Conservation (phyloP, 2,888 invertebrate genomes). For the Lithophane semibrunnea region DNA sequence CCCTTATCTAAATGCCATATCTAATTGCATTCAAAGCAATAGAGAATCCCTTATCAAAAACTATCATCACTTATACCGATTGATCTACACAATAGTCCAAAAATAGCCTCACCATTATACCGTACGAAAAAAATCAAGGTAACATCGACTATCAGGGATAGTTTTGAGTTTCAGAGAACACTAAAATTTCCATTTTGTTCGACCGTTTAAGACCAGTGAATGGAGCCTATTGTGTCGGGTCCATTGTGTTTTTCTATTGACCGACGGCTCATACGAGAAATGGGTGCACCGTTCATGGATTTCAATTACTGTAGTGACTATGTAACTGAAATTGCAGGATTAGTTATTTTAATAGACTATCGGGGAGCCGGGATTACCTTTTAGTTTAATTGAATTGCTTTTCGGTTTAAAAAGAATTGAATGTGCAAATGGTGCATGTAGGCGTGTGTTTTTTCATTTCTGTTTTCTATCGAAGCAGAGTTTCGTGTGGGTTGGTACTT, state of each 20-base stretch:
- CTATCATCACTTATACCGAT: background rate
- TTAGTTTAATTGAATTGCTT: slow-evolving; percentile 62
- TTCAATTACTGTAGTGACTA: slow-evolving; percentile 84
- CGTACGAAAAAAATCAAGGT: slow-evolving; percentile 73
- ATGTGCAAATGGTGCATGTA: slow-evolving; percentile 22
- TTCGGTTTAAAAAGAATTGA: slow-evolving; percentile 48
- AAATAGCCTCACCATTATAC: slow-evolving; percentile 53
- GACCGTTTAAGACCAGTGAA: slow-evolving; percentile 86
- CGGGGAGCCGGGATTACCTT: slow-evolving; percentile 40
- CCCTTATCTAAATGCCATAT: background rate
- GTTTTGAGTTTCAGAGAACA: slow-evolving; percentile 80
- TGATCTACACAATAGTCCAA: slow-evolving; percentile 8
- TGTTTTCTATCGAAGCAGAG: background rate
- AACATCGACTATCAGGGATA: slow-evolving; percentile 75
- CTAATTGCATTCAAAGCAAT: background rate
- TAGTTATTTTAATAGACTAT: slow-evolving; percentile 75
- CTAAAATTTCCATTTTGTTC: slow-evolving; percentile 87
- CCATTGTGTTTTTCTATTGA: slow-evolving; percentile 89
- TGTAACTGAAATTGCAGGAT: slow-evolving; percentile 79
- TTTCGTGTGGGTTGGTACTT: background rate
- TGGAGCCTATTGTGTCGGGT: slow-evolving; percentile 80
- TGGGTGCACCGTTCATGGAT: slow-evolving; percentile 77
- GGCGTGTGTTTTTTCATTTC: background rate
- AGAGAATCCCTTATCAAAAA: background rate
- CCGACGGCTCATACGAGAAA: slow-evolving; percentile 82